Conservation (phyloP, 2,113 vertebrate species). For the Setophaga petechia region DNA sequence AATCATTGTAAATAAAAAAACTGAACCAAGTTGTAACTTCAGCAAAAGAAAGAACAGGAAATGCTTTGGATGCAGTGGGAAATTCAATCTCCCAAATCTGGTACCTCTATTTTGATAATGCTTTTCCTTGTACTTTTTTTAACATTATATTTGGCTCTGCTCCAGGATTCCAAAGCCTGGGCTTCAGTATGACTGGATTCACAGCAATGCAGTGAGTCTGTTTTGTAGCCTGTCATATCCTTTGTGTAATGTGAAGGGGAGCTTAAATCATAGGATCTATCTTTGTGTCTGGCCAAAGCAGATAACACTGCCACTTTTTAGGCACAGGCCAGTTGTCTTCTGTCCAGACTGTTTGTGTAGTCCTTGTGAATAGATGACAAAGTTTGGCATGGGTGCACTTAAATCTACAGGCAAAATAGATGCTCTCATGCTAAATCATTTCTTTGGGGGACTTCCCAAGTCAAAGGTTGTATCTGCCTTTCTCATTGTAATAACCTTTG, state of each 20-base stretch:
- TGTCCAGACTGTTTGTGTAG: background rate
- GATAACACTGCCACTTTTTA: background rate
- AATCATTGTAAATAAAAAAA: background rate
- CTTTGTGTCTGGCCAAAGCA: background rate
- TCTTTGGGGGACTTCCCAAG: background rate
- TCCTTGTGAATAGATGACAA: background rate
- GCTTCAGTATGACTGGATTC: background rate
- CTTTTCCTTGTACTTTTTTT: background rate
- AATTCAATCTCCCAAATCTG: background rate
- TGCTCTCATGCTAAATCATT: background rate
- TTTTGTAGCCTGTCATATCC: background rate
- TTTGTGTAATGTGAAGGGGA: background rate
- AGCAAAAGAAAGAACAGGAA: background rate
- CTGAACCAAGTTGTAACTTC: background rate
- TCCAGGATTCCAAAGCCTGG: background rate
- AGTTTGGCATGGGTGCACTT: background rate
- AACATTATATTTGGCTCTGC: background rate
- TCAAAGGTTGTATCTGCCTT: background rate
- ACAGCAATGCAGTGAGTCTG: background rate
- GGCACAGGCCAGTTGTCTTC: background rate
- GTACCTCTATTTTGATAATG: background rate
- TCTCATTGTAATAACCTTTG: background rate
- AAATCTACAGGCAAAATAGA: background rate
- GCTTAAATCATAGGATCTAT: background rate
- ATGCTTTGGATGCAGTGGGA: background rate